phyloP scores from a whole-genome alignment of 2,888 invertebrate species.

The Thelaira solivaga region DNA sequence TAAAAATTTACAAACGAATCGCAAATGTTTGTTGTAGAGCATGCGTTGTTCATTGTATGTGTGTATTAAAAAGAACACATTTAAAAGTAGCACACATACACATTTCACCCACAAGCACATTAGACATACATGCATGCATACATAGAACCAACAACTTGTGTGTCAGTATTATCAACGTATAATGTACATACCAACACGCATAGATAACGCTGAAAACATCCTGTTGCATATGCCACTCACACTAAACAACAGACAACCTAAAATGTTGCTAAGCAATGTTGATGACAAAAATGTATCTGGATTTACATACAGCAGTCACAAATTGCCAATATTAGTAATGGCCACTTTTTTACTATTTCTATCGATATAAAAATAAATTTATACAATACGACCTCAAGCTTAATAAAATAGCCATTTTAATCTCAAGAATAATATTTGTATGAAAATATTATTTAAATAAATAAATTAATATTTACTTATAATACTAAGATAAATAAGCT shows the following conservation, averaged over 20 bases:
- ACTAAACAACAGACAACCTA: not conserved
- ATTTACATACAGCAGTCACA: not conserved
- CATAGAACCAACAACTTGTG: not conserved
- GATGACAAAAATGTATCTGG: not conserved
- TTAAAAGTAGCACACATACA: slow-evolving; percentile 27
- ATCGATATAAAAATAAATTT: too few species aligned
- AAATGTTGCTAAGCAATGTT: slow-evolving; percentile 51
- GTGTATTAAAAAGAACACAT: slow-evolving; percentile 20
- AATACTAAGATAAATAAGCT: too few species aligned
- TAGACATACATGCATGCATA: too few species aligned
- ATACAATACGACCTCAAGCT: too few species aligned
- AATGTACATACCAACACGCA: too few species aligned
- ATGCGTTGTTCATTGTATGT: slow-evolving; percentile 62
- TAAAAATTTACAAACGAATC: slow-evolving; percentile 57
- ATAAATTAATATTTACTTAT: too few species aligned
- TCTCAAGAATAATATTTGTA: too few species aligned
- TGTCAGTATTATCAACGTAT: too few species aligned
- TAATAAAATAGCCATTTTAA: too few species aligned
- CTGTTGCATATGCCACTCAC: slow-evolving; percentile 55
- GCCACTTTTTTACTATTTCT: too few species aligned
- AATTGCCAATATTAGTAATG: not conserved
- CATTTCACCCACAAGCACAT: not conserved
- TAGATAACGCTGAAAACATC: slow-evolving; percentile 36
- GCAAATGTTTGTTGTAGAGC: slow-evolving; percentile 62
- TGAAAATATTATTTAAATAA: too few species aligned